Evolutionary conservation across 2,797 vertebrate species (phyloP), one percentile per base, ranked within the genome.

Genomic region (Melanotaenia parkinsoni): DNA sequence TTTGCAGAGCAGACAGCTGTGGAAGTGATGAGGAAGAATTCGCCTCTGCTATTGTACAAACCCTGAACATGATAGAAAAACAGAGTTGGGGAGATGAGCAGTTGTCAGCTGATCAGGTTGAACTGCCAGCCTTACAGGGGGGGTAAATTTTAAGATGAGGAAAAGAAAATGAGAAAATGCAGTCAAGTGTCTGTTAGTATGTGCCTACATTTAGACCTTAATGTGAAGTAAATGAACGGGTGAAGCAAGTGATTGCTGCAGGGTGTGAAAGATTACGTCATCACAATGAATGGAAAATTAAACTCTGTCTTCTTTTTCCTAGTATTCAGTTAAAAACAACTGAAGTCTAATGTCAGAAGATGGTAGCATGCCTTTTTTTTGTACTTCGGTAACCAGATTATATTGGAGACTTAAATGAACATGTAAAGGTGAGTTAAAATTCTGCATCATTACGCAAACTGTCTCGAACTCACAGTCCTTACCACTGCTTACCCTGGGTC

Each of bases 1-100:
- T 70, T 54, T 58, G 57, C 56, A 83, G 70, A 37, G 58, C 51
- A 69, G 69, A 68, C 70, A 59, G 74, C 74, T 83, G 82, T 58
- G 45, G 72, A 72, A 65, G 54, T 56, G 67, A 79, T 58, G 65
- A 70, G 58, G 4, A 79, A 53, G 54, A 76, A 77, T 62, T 74
- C 35, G 12, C 5, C 30, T 70, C 50, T 32, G 57, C 7, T 33
- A 30, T 18, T 45, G 43, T 16, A 54, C 37, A 66, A 51, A 45
- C 59, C 24, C 40, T 9, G 0, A 67, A 72, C 67, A 45, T 54
- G 50, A 61, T 63, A 47, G 53, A 80, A 64, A 30, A n/a, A 62
- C 38, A 35, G n/a, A 13, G 13, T 43, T 10, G 58, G 59, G 47
- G 67, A 47, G 59, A 72, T 35, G 60, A 40, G 68, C 37, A 33